These are phyloP conservation scores for Scolanthus callimorphus DNA, from an alignment of 92 coral and sea anemone genomes.

Conservation along the genomic window DNA sequence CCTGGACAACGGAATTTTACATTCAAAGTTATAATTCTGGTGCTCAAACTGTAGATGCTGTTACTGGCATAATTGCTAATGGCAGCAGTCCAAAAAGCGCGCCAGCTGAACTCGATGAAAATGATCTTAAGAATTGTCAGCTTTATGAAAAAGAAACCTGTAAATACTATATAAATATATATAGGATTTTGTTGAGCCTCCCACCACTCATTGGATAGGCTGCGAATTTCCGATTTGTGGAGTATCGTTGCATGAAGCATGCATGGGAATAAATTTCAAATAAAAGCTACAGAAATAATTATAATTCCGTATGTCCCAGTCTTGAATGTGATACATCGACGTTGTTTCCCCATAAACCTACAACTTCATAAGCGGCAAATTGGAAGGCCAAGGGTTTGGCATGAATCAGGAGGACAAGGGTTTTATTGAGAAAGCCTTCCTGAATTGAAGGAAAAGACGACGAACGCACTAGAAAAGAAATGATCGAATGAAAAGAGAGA, in stretches of 20 bases:
- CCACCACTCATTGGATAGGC: slow-evolving; percentile 3
- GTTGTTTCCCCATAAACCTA: too few relatives aligned
- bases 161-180: neutral
- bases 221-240: slow-evolving; percentile 15
- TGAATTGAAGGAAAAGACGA: too few relatives aligned
- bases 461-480: too few relatives aligned
- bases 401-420: too few relatives aligned
- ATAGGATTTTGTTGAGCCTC: slow-evolving; percentile 4
- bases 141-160: neutral
- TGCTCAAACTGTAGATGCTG: neutral
- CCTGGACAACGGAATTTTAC: slow-evolving; percentile 11
- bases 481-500: too few relatives aligned
- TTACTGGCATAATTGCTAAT: neutral
- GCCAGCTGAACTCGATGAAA: slow-evolving; percentile 6
- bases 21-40: neutral
- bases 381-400: too few relatives aligned
- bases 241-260: slow-evolving; percentile 16
- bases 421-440: too few relatives aligned
- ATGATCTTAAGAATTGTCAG: neutral
- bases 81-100: neutral
- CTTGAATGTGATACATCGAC: too few relatives aligned
- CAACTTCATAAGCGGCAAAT: too few relatives aligned
- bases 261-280: too few relatives aligned
- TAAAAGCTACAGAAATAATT: too few relatives aligned
- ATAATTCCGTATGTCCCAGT: too few relatives aligned